Percentiles rank a stretch among this genome's conserved stretches.
Conservation (phyloP, 2,113 vertebrate species). For the Australoheros scitulus region DNA sequence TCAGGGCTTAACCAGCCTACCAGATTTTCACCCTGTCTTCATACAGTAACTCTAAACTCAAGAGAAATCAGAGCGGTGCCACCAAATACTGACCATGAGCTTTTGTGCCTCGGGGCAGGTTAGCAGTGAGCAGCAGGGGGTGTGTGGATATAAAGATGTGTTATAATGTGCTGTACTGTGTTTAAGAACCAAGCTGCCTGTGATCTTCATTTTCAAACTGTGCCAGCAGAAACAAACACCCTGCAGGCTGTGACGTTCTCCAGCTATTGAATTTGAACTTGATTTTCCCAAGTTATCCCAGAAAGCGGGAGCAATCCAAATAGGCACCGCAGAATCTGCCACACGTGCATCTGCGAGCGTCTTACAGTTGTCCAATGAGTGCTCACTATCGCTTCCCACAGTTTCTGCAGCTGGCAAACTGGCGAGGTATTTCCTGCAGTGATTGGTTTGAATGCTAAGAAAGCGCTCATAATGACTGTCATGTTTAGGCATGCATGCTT, state of each 20-base stretch:
- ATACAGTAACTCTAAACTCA: not conserved
- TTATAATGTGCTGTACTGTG: not conserved
- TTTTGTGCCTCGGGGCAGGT: conserved; percentile 18
- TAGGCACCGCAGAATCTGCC: conserved; percentile 95
- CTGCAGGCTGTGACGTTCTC: conserved; percentile 95
- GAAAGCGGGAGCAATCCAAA: conserved; percentile 95
- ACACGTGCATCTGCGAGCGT: conserved; percentile 93
- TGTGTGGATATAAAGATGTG: not conserved
- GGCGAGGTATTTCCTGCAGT: conserved; percentile 98
- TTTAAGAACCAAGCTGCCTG: not conserved
- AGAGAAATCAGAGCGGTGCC: conserved; percentile 10
- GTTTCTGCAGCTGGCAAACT: conserved; percentile 94
- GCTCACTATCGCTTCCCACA: conserved; percentile 91
- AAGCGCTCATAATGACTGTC: conserved; percentile 84
- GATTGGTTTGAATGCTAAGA: conserved; percentile 96
- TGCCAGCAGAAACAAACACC: conserved; percentile 80
- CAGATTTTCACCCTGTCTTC: not conserved
- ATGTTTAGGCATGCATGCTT: conserved; percentile 95
- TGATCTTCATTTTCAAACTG: conserved; percentile 25
- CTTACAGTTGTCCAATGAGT: conserved; percentile 91
- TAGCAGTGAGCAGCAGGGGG: not conserved
- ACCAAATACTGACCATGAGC: conserved; percentile 30
- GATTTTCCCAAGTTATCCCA: conserved; percentile 97
- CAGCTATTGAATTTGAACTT: conserved; percentile 96
- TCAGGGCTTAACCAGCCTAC: not conserved